Percentiles rank a stretch among this genome's conserved stretches.
These are phyloP conservation scores for Pardosa pseudoannulata DNA, from an alignment of 2,888 invertebrate genomes.

Conservation along the genomic window DNA sequence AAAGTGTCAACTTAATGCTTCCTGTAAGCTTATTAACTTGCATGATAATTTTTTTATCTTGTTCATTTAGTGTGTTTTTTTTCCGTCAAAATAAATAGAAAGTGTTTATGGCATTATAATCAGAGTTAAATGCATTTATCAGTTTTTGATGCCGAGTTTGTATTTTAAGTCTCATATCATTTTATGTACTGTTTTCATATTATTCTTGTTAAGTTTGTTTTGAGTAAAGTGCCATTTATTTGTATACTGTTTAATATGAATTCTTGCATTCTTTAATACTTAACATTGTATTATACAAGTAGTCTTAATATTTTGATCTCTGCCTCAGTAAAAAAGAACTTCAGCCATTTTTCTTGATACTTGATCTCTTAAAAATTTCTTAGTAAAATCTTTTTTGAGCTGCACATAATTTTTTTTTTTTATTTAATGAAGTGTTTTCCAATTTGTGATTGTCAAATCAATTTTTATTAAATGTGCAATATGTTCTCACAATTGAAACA, in stretches of 20 bases:
- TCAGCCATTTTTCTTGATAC: neutral
- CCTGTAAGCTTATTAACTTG: neutral
- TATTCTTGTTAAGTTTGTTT: slow-evolving; percentile 6
- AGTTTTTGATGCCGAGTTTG: slow-evolving; percentile 3
- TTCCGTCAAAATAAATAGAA: neutral
- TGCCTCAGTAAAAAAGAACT: too few species aligned
- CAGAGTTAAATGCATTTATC: slow-evolving; percentile 11
- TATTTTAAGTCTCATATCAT: neutral
- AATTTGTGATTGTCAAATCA: slow-evolving; percentile 40
- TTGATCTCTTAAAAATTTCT: neutral
- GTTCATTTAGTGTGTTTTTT: neutral
- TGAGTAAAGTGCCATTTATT: slow-evolving; percentile 13
- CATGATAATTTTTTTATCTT: neutral
- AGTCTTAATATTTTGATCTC: too few species aligned
- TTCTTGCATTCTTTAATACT: neutral
- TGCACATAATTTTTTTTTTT: neutral
- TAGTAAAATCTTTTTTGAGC: neutral
- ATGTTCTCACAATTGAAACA: slow-evolving; percentile 38
- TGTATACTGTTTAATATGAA: neutral
- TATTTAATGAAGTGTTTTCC: neutral
- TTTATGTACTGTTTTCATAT: slow-evolving; percentile 17
- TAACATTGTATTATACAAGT: neutral
- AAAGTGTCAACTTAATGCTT: neutral
- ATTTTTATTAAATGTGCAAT: slow-evolving; percentile 44
- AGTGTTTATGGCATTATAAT: neutral